These are phyloP conservation scores for Dendrocopos noguchii DNA, from an alignment of 2,113 vertebrate genomes.

Conservation along the genomic window DNA sequence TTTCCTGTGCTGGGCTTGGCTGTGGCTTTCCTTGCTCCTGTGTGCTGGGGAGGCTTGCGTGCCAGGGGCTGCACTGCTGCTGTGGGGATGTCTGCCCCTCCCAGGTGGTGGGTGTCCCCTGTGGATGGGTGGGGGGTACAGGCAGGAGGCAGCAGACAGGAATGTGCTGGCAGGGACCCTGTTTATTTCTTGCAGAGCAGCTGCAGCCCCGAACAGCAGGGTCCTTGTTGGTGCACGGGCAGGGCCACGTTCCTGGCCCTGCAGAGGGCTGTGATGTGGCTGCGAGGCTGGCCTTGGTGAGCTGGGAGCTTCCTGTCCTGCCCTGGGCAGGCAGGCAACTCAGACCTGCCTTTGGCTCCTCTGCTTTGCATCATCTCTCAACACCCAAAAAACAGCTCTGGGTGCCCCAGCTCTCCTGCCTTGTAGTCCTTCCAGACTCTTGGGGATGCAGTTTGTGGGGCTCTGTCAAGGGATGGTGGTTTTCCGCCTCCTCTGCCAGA, in stretches of 20 bases:
- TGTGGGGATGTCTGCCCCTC: neutral
- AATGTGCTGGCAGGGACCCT: slow-evolving; percentile 64
- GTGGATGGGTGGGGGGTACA: neutral
- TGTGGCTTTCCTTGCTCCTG: neutral
- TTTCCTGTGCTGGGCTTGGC: neutral
- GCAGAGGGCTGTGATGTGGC: slow-evolving; percentile 46
- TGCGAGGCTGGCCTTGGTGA: fast-evolving
- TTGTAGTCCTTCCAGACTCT: neutral
- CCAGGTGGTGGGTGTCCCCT: neutral
- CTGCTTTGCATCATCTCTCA: neutral
- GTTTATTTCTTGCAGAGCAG: slow-evolving; percentile 34
- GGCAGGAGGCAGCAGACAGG: neutral
- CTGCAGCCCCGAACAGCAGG: slow-evolving; percentile 31
- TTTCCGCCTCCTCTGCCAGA: neutral
- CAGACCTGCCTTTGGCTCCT: neutral
- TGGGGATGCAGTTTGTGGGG: fast-evolving
- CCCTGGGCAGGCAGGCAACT: neutral
- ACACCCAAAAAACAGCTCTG: neutral
- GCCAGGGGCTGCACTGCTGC: fast-evolving
- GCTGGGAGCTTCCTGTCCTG: slow-evolving; percentile 50
- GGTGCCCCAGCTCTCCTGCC: neutral
- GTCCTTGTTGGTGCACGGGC: slow-evolving; percentile 13
- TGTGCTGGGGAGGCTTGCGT: fast-evolving
- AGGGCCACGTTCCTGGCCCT: neutral
- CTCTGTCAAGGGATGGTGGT: neutral